phyloP scores from a whole-genome alignment of 2,113 vertebrate species.

The Caretta caretta region DNA sequence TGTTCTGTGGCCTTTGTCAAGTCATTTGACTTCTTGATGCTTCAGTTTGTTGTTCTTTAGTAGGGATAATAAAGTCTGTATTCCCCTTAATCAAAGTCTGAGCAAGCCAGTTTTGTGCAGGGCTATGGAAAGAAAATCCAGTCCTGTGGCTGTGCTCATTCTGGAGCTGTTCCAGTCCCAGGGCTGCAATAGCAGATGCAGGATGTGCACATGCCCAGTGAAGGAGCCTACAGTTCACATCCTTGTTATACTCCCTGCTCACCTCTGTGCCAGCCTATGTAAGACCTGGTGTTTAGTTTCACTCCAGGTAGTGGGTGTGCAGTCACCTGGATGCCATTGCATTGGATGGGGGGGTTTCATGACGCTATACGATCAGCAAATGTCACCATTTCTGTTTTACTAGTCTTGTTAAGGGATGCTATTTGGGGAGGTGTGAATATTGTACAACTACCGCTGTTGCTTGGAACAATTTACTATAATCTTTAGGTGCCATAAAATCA shows the following conservation, averaged over 20 bases:
- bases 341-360: accelerated
- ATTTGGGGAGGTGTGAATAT: accelerated
- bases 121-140: background rate
- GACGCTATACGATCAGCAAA: accelerated
- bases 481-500: accelerated
- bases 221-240: background rate
- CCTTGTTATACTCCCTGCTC: background rate
- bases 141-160: background rate
- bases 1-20: background rate
- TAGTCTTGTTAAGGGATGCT: background rate
- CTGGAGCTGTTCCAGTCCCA: background rate
- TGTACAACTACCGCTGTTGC: background rate
- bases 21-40: background rate
- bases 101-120: background rate
- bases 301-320: background rate
- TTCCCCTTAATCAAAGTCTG: background rate
- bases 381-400: accelerated
- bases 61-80: constrained; percentile 14
- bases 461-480: background rate
- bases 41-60: background rate
- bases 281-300: accelerated
- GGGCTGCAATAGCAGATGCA: background rate
- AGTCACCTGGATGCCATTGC: accelerated
- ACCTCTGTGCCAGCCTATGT: background rate
- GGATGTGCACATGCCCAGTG: background rate